These are phyloP conservation scores for Hydra vulgaris DNA, from an alignment of 30 jellyfish, hydroid and myxozoan species.

Conservation along the genomic window DNA sequence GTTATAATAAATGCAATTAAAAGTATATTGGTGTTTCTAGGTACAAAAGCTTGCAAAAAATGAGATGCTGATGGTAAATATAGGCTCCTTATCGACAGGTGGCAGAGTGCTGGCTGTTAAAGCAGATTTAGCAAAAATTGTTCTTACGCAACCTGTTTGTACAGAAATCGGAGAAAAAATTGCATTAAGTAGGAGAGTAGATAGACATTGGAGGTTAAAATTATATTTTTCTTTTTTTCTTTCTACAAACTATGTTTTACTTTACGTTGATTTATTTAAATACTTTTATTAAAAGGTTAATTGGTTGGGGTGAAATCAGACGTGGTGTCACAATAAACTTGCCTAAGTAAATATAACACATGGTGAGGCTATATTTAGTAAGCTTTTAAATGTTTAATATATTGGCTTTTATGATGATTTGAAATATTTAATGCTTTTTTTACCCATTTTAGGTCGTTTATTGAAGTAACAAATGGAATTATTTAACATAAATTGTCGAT, in stretches of 20 bases:
- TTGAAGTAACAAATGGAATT: too few relatives aligned
- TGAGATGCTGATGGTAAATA: conserved; percentile 95
- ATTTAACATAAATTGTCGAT: too few relatives aligned
- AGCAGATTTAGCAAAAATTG: conserved; percentile 96
- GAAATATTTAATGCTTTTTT: too few relatives aligned
- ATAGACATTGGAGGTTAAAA: conserved; percentile 96
- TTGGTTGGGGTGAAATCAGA: conserved; percentile 99
- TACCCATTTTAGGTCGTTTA: too few relatives aligned
- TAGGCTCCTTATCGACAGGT: conserved; percentile 97
- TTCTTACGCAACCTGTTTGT: conserved; percentile 99
- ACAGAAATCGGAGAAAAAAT: conserved; percentile 97
- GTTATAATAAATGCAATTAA: too few relatives aligned
- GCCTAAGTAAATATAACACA: background rate
- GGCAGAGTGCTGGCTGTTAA: conserved; percentile 98
- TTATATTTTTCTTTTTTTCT: conserved; percentile 5
- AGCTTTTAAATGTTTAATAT: too few relatives aligned
- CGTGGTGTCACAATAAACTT: conserved; percentile 86
- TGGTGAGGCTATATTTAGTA: too few relatives aligned
- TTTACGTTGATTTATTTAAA: background rate
- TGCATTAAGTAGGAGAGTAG: conserved; percentile 98
- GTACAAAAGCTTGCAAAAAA: conserved; percentile 87
- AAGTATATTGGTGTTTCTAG: conserved; percentile 3
- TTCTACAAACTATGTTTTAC: background rate
- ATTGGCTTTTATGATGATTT: too few relatives aligned
- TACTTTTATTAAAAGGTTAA: conserved; percentile 47